Conservation (phyloP, 2,113 vertebrate genomes). For the Maccullochella peelii region DNA sequence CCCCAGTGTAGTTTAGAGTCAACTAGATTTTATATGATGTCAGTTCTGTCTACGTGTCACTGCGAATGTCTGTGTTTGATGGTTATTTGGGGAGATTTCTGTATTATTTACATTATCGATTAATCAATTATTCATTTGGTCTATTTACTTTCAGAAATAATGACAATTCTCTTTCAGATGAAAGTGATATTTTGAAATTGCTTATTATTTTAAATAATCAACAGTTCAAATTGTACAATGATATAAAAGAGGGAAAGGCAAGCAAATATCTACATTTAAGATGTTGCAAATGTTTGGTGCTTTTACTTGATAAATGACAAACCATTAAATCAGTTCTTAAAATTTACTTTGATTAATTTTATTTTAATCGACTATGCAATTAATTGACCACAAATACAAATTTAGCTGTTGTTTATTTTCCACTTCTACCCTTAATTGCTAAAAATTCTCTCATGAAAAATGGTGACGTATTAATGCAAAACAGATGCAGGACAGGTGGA, state of each 20-base stretch:
- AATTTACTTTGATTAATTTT: neutral
- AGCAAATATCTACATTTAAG: neutral
- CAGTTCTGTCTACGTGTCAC: neutral
- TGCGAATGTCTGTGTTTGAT: neutral
- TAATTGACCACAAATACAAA: neutral
- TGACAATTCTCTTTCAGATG: neutral
- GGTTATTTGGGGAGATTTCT: neutral
- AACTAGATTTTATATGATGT: neutral
- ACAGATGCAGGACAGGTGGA: slow-evolving; percentile 66
- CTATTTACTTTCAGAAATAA: neutral
- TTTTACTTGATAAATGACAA: neutral
- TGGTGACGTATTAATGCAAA: slow-evolving; percentile 48
- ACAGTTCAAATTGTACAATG: too few relatives aligned
- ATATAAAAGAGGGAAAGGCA: neutral
- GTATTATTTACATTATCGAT: neutral
- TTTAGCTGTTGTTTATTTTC: neutral
- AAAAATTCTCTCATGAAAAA: slow-evolving; percentile 12
- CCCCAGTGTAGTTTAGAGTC: neutral
- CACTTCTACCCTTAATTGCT: neutral
- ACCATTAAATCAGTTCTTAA: neutral
- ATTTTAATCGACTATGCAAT: neutral
- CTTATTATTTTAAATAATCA: neutral
- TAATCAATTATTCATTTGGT: neutral
- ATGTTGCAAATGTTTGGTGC: neutral
- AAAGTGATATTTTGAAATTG: neutral